Evolutionary conservation across 2,113 vertebrate species (phyloP), one percentile per base, ranked within the genome.

Genomic region (Oryzias woworae): DNA sequence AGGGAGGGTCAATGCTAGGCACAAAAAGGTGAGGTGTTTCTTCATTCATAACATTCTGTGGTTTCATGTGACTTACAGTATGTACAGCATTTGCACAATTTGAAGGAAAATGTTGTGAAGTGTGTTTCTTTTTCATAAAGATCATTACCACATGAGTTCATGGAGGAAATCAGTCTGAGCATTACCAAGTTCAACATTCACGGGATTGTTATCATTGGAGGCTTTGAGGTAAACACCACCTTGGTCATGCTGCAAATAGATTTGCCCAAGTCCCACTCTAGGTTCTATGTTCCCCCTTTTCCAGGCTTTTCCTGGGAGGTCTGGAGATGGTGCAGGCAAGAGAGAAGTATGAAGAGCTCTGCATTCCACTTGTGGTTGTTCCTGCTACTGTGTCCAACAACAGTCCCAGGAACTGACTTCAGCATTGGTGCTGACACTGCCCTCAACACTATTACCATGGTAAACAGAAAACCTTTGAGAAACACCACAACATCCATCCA

Each of bases 331-430:
- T 95, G 68, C 91, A 94, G 16, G 94, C 93, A 5, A 90, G 96
- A 41, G 72, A 91, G n/a, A 92, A 90, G 53, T 96, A 83, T 0
- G 96, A 97, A 42, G 95, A 97, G 80, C 91, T 96, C 62, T 96
- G 96, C 63, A 92, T 97, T 82, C 95, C 95, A 0, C 50, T 96
- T 54, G 92, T 96, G 18, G 59, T 96, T 59, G 77, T 97, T 75
- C 96, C 96, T 0, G 96, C 96, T 54, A 97, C 96, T 0, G 95
- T 97, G 53, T 96, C 95, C 80, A 97, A 97, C 89, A 97, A 97
- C 0, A n/a, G 90, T 97, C 46, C 95, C 96, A 0, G 96, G 96
- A 71, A 94, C 94, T 0, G 96, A 96, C 88, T 96, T 97, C 84
- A 96, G 93, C 60, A 84, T 97, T 0, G 96, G 96, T 0, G 72